Percentiles rank a stretch among this genome's conserved stretches.
Conservation (phyloP, 2,113 vertebrate genomes). For the Stictonetta naevosa region DNA sequence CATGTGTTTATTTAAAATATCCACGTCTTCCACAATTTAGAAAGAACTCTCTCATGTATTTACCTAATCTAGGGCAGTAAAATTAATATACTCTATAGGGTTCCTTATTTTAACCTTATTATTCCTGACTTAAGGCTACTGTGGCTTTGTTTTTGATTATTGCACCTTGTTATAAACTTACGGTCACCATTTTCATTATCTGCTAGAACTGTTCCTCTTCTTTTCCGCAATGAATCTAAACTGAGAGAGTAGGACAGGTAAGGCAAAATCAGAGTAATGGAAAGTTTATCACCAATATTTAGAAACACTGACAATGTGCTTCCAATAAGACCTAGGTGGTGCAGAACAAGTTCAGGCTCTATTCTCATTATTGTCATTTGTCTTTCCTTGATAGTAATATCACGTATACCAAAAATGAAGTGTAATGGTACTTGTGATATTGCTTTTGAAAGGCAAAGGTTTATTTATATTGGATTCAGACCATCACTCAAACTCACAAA, state of each 20-base stretch:
- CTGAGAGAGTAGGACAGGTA: neutral
- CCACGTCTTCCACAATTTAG: slow-evolving; percentile 14
- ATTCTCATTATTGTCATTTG: neutral
- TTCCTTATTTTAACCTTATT: neutral
- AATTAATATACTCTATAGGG: neutral
- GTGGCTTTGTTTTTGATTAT: neutral
- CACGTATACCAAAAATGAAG: neutral
- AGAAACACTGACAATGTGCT: neutral
- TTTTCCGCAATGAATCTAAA: neutral
- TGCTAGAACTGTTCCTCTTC: neutral
- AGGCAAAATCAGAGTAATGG: neutral
- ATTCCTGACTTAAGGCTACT: neutral
- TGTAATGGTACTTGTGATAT: neutral
- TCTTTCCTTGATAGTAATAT: neutral
- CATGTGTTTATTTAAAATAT: slow-evolving; percentile 30
- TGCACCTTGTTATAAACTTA: neutral
- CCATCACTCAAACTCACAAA: neutral
- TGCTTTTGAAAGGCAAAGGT: neutral
- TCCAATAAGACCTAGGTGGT: neutral
- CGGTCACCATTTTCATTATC: neutral
- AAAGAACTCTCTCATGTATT: slow-evolving; percentile 31
- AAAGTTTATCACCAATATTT: neutral
- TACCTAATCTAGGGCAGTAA: neutral
- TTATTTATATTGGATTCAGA: neutral
- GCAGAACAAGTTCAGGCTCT: neutral